Base-by-base conservation (phyloP, 2,113 vertebrate genomes). In the Hippocampus guttulatus region DNA sequence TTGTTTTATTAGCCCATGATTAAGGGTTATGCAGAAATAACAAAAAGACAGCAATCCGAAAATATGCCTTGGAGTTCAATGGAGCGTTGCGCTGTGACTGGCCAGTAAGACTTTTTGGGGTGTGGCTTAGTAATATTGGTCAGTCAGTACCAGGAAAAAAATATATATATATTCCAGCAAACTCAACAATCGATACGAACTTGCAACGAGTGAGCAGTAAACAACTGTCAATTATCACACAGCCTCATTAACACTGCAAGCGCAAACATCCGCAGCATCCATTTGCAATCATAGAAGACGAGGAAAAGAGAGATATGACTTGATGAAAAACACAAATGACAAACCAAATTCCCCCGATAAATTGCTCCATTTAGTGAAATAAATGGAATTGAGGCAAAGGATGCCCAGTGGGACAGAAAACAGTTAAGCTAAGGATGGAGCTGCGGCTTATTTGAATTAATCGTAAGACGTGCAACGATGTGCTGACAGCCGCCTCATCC, bases 301-400 rank as follows among this genome's bases (percentile, higher is more conserved):
- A 79, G 54, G 71, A 27, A 5, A 33, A 68, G 76, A 80, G 84
- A 80, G 74, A 71, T 84, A 86, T 84, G 8, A 40, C 71, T 81
- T 85, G 80, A 88, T 82, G 84, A 82, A 86, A 88, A 89, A 82
- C 79, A 78, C 73, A 81, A 84, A 83, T 74, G 82, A 90, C 80
- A 81, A 81, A 75, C 74, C 51, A 75, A 85, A 90, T 85, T 78
- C 92, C 87, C 90, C 89, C 72, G 81, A 85, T 87, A 90, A 88
- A 87, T 87, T 84, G 79, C 65, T 89, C 81, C 78, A 85, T 89
- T 91, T 91, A 88, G 87, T 77, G 75, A 89, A 90, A 91, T 86
- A 90, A 91, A 91, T 90, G 90, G 85, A 89, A 91, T 81, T 85
- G 84, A 92, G 88, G 84, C 81, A 82, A 83, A 85, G 67, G 71